These are phyloP conservation scores for Acrobasis suavella DNA, from an alignment of 2,888 invertebrate species.

Conservation along the genomic window DNA sequence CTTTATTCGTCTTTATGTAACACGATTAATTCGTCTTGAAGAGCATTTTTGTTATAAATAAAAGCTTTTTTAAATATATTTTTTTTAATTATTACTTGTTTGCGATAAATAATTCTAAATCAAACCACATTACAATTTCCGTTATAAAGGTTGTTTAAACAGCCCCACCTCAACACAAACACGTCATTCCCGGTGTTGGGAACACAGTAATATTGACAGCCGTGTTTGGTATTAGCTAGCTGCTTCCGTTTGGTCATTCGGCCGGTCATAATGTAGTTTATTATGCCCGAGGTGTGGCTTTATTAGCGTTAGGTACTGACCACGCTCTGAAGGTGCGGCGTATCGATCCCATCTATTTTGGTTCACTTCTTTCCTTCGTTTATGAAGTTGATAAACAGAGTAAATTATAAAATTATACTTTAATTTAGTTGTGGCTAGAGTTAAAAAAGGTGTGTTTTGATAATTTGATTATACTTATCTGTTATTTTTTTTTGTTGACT, in stretches of 20 bases:
- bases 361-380: slow-evolving; percentile 22
- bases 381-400: neutral
- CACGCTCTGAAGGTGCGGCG: slow-evolving; percentile 56
- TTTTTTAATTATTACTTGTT: too few species aligned
- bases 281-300: slow-evolving; percentile 60
- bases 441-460: too few species aligned
- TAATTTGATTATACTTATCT: too few species aligned
- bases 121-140: neutral
- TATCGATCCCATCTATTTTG: slow-evolving; percentile 54
- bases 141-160: neutral
- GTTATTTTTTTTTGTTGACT: too few species aligned
- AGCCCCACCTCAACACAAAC: neutral
- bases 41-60: too few species aligned
- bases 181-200: neutral
- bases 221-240: neutral
- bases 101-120: too few species aligned
- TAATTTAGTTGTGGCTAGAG: too few species aligned
- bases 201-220: slow-evolving; percentile 10
- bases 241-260: slow-evolving; percentile 35
- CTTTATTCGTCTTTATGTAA: too few species aligned
- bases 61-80: too few species aligned
- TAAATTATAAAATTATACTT: neutral
- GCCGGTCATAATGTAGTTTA: slow-evolving; percentile 58
- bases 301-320: slow-evolving; percentile 56
- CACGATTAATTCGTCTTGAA: too few species aligned